Evolutionary conservation across 2,888 invertebrate species (phyloP).

Genomic region (Hirtodrosophila duncani): DNA sequence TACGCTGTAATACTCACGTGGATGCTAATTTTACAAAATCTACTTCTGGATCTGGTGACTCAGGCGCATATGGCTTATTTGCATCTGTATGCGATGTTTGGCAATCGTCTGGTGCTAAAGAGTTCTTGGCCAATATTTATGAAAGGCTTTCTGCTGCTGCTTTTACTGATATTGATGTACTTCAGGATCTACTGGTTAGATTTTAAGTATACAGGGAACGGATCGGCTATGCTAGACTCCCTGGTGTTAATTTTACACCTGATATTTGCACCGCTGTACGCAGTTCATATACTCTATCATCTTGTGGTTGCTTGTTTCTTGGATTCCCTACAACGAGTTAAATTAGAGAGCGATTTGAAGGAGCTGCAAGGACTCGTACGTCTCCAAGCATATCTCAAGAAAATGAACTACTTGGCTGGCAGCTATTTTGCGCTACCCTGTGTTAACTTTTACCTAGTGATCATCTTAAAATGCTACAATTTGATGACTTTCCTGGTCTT

Average conservation of each 20-base stretch:
- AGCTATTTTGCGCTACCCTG: neutral
- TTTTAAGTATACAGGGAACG: too few relatives aligned
- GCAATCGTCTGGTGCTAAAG: neutral
- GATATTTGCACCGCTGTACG: conserved; percentile 10
- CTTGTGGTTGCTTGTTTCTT: conserved; percentile 35
- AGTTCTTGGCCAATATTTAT: conserved; percentile 10
- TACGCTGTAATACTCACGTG: conserved; percentile 14
- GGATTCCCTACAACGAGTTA: conserved; percentile 18
- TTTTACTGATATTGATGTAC: conserved; percentile 10
- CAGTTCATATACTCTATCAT: conserved; percentile 30
- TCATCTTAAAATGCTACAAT: too few relatives aligned
- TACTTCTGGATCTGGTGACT: conserved; percentile 24
- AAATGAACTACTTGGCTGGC: too few relatives aligned
- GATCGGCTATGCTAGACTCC: too few relatives aligned
- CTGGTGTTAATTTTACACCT: conserved; percentile 15
- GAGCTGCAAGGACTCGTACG: neutral
- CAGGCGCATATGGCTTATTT: conserved; percentile 21
- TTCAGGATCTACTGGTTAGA: conserved; percentile 7
- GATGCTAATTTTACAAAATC: neutral
- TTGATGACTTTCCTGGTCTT: too few relatives aligned
- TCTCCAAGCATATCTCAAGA: too few relatives aligned
- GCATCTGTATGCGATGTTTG: conserved; percentile 4
- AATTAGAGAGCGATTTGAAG: neutral
- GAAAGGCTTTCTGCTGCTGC: conserved; percentile 8
- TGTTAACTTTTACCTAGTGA: too few relatives aligned